These are phyloP conservation scores for Podocnemis expansa DNA, from an alignment of 2,113 vertebrate species.

Conservation along the genomic window DNA sequence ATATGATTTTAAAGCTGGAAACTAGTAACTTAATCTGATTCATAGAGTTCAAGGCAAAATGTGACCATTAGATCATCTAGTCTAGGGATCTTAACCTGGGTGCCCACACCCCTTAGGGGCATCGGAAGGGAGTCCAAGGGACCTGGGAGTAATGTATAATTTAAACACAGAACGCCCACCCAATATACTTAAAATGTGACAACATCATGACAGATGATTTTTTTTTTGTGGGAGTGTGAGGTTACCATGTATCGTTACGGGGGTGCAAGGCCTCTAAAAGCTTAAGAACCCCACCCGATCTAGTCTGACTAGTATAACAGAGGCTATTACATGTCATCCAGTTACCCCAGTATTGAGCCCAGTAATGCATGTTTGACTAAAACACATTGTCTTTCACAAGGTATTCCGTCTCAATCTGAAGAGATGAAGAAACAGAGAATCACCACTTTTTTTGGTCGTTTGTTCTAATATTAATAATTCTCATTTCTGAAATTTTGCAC, in stretches of 20 bases:
- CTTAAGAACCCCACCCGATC: no score
- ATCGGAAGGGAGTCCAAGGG: no score
- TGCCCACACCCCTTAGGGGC: no score
- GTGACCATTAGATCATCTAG: not conserved
- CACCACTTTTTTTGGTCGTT: not conserved
- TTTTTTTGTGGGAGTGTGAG: no score
- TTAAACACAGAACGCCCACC: no score
- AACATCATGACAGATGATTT: no score
- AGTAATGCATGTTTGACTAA: not conserved
- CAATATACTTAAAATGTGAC: no score
- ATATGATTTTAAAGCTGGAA: not conserved
- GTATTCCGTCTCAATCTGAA: not conserved
- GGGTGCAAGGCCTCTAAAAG: no score
- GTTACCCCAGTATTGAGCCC: not conserved
- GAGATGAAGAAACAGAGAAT: not conserved
- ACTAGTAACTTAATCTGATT: not conserved
- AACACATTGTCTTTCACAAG: not conserved
- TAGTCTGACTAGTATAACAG: not conserved
- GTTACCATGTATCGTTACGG: no score
- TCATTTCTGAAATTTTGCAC: not conserved
- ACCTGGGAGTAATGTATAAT: no score
- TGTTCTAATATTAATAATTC: not conserved
- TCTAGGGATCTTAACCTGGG: no score
- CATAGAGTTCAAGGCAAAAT: not conserved
- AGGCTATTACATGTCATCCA: not conserved